Conservation (phyloP, 2,797 vertebrate species). For the Astyanax mexicanus region DNA sequence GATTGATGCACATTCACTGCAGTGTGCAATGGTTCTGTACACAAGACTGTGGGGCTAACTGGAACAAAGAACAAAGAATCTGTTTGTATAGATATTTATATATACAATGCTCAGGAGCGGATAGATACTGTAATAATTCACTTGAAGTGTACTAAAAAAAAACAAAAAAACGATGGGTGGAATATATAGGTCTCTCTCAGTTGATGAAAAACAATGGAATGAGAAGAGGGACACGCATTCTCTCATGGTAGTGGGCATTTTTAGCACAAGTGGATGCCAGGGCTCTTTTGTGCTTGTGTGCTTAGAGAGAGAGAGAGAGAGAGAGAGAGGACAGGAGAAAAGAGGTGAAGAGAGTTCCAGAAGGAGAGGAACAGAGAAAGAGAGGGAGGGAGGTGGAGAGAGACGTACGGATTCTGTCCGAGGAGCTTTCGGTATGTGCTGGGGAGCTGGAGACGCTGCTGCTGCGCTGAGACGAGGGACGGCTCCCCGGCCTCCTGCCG, state of each 20-base stretch:
- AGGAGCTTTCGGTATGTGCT: slow-evolving; percentile 96
- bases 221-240: slow-evolving; percentile 17
- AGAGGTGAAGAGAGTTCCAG: slow-evolving; percentile 20
- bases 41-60: neutral
- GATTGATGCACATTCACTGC: neutral
- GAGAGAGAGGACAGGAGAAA: slow-evolving; percentile 36
- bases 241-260: slow-evolving; percentile 48
- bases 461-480: slow-evolving; percentile 96
- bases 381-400: slow-evolving; percentile 21
- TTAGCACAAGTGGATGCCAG: slow-evolving; percentile 44
- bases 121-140: neutral
- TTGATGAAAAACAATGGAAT: slow-evolving; percentile 44
- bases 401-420: slow-evolving; percentile 98
- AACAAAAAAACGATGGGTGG: slow-evolving; percentile 28
- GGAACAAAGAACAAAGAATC: too few relatives aligned
- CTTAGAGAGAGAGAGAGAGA: slow-evolving; percentile 18
- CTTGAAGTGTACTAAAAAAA: slow-evolving; percentile 16
- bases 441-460: slow-evolving; percentile 99
- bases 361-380: neutral
- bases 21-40: neutral
- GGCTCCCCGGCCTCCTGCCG: slow-evolving; percentile 94
- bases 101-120: neutral
- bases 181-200: slow-evolving; percentile 41
- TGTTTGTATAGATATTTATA: neutral
- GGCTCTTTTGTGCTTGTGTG: slow-evolving; percentile 34